phyloP scores from a whole-genome alignment of 1,140 invertebrate species.

The Drosophila willistoni region DNA sequence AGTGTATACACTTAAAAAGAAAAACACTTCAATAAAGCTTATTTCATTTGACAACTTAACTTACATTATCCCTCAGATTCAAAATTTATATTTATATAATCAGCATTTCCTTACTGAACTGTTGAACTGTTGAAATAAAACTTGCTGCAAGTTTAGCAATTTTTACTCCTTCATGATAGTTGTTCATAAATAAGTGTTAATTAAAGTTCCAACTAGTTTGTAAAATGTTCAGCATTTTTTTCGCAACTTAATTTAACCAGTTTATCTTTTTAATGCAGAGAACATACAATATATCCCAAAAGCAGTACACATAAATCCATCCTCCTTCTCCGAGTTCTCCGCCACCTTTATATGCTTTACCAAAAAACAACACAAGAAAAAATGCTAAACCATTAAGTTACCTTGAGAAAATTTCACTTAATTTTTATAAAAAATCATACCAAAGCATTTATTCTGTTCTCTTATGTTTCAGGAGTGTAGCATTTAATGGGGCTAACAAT shows the following conservation, averaged over 20 bases:
- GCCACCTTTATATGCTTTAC: background rate
- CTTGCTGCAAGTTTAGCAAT: background rate
- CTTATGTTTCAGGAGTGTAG: background rate
- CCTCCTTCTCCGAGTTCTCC: background rate
- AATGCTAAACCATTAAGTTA: conserved; percentile 17
- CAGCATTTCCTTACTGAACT: background rate
- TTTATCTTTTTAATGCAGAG: conserved; percentile 1
- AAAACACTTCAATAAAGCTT: too few species aligned
- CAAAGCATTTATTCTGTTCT: background rate
- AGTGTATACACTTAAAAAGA: too few species aligned
- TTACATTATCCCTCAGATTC: too few species aligned
- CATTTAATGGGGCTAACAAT: background rate
- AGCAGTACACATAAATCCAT: conserved; percentile 4
- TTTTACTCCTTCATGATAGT: background rate
- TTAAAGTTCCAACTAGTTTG: background rate
- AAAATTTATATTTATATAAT: too few species aligned
- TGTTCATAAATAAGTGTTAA: background rate
- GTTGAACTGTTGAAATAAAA: too few species aligned
- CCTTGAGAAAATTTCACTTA: conserved; percentile 37
- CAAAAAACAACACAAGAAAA: background rate
- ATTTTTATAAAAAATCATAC: conserved; percentile 42
- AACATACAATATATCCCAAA: background rate
- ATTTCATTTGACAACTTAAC: too few species aligned
- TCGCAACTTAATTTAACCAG: background rate
- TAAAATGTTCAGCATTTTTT: background rate